Base-by-base conservation (phyloP, 2,888 invertebrate genomes). In the Acronicta alni region DNA sequence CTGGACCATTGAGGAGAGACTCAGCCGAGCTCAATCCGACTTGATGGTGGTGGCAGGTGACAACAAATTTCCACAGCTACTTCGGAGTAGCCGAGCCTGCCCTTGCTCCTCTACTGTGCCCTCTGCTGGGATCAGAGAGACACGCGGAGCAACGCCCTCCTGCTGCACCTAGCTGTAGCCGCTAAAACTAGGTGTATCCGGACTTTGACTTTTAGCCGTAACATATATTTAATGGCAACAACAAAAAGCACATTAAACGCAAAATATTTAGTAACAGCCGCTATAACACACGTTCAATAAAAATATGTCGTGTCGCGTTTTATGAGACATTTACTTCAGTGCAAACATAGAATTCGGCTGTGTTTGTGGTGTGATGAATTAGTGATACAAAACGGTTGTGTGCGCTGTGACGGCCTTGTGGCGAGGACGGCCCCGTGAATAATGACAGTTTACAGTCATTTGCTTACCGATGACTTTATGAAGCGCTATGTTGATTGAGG, bases 311-410 rank as follows among this genome's bases (percentile, higher is more conserved):
- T 42, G 67, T 63, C 55, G 52, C 47, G 52, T 45, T 75, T 67
- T 67, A 77, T 48, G 64, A 58, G 46, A 60, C 65, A 66, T 45
- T 61, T 57, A 60, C 68, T 52, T 63, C 62, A 73, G 59, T 67
- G 81, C 77, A 83, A 83, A 82, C 80, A 73, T 49, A 72, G 69
- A 80, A 77, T 80, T 82, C 68, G 77, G 78, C 69, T 72, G 69
- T 70, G 77, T 83, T 75, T 77, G 79, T 78, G 78, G 79, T 77
- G 61, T 71, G 62, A 80, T 86, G 83, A 86, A 87, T 88, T 85
- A 84, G 77, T 82, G 75, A 85, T 83, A 57, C 41, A 26, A 9
- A 15, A 26, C 38, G 46, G 12, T 38, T 62, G 57, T 51, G 43
- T 64, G 44, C 37, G 32, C 54, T 44, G 43, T 15, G 17, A 20